Conservation (phyloP, 2,888 invertebrate species). For the Parasteatoda lunata region DNA sequence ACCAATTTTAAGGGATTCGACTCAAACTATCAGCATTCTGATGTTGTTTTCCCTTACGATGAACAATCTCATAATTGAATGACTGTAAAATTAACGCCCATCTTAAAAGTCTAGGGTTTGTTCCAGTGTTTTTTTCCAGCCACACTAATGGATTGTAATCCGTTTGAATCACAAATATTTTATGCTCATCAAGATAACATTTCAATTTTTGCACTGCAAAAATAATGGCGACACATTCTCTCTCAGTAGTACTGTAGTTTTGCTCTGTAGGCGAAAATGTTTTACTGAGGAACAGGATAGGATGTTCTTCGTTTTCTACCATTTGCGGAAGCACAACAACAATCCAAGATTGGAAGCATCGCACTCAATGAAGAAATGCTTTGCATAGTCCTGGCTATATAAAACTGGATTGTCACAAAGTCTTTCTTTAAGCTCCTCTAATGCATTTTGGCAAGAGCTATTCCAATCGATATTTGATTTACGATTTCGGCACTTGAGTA, state of each 20-base stretch:
- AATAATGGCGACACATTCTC: not conserved
- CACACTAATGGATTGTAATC: conserved; percentile 13
- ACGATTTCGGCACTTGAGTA: not conserved
- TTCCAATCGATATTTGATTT: not conserved
- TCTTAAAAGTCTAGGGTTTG: not conserved
- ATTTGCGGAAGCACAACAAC: not conserved
- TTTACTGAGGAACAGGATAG: conserved; percentile 1
- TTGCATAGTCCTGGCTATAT: not conserved
- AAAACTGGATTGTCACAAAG: not conserved
- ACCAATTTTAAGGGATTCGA: too few species aligned
- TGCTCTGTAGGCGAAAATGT: not conserved
- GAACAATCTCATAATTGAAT: conserved; percentile 5
- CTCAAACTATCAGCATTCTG: not conserved
- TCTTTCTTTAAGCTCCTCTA: not conserved
- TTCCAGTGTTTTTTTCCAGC: conserved; percentile 3
- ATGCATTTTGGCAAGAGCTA: not conserved
- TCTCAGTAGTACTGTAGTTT: conserved; percentile 1
- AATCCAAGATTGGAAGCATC: not conserved
- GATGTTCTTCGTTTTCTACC: not conserved
- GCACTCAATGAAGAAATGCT: not conserved
- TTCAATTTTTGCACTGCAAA: not conserved
- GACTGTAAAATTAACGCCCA: too few species aligned
- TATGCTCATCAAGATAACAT: not conserved
- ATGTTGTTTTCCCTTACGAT: conserved; percentile 2
- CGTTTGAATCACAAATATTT: not conserved